phyloP scores from a whole-genome alignment of 2,888 invertebrate genomes.

The Proisotoma minuta region DNA sequence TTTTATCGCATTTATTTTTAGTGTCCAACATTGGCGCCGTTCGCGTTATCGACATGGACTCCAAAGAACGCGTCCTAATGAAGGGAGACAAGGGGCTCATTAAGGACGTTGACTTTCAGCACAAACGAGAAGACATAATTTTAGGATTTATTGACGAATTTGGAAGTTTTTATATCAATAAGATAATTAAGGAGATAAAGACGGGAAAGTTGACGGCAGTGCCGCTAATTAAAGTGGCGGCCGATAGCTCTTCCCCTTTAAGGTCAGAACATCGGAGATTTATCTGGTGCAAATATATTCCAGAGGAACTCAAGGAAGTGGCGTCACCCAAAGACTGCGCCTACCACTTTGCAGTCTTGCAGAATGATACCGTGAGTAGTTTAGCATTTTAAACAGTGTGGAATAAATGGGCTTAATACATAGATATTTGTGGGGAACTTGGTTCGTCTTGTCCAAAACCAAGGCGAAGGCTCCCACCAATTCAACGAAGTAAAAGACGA shows the following conservation, averaged over 20 bases:
- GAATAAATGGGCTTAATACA: constrained; percentile 34
- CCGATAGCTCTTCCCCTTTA: constrained; percentile 49
- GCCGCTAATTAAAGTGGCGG: constrained; percentile 60
- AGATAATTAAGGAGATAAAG: constrained; percentile 54
- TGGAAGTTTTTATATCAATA: constrained; percentile 76
- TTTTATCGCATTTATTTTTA: constrained; percentile 11
- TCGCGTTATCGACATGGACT: constrained; percentile 72
- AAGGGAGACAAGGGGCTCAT: constrained; percentile 83
- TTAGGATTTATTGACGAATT: constrained; percentile 82
- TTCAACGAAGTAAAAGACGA: constrained; percentile 52
- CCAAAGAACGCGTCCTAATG: constrained; percentile 70
- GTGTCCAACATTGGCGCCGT: constrained; percentile 59
- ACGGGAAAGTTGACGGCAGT: constrained; percentile 35
- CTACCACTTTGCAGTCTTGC: constrained; percentile 73
- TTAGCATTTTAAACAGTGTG: neutral
- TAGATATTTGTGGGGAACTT: constrained; percentile 59
- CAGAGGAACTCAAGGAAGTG: constrained; percentile 55
- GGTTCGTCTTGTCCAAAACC: constrained; percentile 52
- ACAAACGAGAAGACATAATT: constrained; percentile 69
- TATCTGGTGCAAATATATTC: constrained; percentile 91
- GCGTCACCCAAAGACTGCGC: constrained; percentile 62
- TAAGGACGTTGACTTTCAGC: constrained; percentile 87
- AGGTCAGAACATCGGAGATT: constrained; percentile 59
- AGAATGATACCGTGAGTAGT: constrained; percentile 61
- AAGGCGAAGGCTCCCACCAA: constrained; percentile 52